Base-by-base conservation (phyloP, 2,797 vertebrate genomes). In the Gallinago solitaria region DNA sequence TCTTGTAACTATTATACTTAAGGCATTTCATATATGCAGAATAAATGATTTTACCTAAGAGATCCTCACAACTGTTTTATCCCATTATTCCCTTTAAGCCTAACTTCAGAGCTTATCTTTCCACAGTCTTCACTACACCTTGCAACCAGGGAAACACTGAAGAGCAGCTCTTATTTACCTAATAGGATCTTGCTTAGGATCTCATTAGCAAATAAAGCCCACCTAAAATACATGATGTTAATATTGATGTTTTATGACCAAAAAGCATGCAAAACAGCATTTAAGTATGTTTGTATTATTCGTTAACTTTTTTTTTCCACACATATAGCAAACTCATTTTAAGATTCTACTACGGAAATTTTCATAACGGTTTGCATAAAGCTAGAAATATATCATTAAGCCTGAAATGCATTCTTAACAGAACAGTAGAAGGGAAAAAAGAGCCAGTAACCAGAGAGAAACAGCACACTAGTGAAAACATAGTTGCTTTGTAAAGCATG, bases 141-240 rank as follows among this genome's bases (percentile, higher is more conserved):
- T 97, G 81, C 69, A 95, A 82, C 21, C 50, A 96, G 92, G 80
- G 77, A 60, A 87, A 92, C 80, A 35, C 41, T 64, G 65, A 56
- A 77, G 23, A n/a, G 24, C 30, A 92, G 20, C 43, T 86, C 68
- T 82, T 85, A 39, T 94, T 78, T 74, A 69, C 37, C 28, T 94
- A 48, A 78, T 16, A 9, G 28, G 45, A 77, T 25, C 33, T 60
- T 80, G 33, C 41, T 82, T 80, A 78, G 17, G 9, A 9, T 68
- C 35, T 64, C 16, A 60, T 33, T 77, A 74, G 32, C 71, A 92
- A 83, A 92, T 51, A 90, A 90, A 89, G 59, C 13, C 11, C 24
- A 56, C 4, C 16, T 89, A 68, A 87, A 95, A 78, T 35, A 28
- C 9, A 25, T 19, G 7, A 43, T 9, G 5, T 18, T 81, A 75